Conservation (phyloP, 2,797 vertebrate species). For the Erpetoichthys calabaricus region DNA sequence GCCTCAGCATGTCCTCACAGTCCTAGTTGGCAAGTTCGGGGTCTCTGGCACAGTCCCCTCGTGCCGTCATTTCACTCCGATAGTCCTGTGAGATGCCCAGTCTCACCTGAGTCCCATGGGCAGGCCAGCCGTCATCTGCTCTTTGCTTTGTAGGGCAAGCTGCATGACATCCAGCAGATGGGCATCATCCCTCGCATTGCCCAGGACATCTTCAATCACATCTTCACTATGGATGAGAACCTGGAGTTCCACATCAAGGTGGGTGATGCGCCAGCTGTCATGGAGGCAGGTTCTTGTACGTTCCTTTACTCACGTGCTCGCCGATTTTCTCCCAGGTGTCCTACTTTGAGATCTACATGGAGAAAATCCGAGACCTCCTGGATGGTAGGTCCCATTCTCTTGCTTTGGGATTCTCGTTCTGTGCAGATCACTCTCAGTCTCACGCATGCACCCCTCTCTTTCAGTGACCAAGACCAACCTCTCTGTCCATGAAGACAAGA, state of each 20-base stretch:
- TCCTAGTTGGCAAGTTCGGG: no score
- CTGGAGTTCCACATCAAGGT: conserved; percentile 95
- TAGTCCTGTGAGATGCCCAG: no score
- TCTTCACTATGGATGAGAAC: conserved; percentile 91
- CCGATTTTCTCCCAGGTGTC: conserved; percentile 58
- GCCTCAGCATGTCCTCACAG: no score
- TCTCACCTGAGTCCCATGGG: no score
- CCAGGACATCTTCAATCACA: conserved; percentile 87
- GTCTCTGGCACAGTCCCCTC: no score
- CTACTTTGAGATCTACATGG: conserved; percentile 95
- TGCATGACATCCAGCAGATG: conserved; percentile 80
- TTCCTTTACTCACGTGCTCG: background rate
- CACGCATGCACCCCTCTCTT: conserved; percentile 10
- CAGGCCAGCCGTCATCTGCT: background rate
- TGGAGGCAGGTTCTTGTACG: conserved; percentile 5
- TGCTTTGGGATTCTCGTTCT: background rate
- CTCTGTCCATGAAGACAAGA: conserved; percentile 85
- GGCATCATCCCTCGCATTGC: conserved; percentile 88
- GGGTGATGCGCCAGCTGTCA: background rate
- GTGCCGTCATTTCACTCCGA: no score
- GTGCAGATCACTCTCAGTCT: conserved; percentile 10
- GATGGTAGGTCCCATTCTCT: conserved; percentile 58
- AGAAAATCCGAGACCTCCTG: conserved; percentile 88
- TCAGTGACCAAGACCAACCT: conserved; percentile 87
- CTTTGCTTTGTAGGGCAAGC: conserved; percentile 53